Evolutionary conservation across 2,797 vertebrate genomes (phyloP).

Genomic region (Scolopax bukidnonensis): DNA sequence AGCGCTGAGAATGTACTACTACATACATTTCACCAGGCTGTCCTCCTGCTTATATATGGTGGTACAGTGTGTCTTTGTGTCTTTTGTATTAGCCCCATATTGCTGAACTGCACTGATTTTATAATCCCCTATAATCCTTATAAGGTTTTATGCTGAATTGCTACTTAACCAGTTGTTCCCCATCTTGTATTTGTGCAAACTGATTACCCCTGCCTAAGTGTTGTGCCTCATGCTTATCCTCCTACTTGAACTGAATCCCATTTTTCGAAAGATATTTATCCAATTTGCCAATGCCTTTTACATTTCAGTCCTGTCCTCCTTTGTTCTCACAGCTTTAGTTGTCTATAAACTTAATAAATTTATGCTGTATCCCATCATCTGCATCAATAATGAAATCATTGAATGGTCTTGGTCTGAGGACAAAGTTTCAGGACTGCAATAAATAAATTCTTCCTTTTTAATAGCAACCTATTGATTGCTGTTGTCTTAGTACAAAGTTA

Average conservation of each 20-base stretch:
- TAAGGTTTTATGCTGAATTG: background rate
- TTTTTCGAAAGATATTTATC: background rate
- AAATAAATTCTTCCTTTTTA: background rate
- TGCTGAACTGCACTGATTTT: background rate
- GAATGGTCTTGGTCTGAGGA: background rate
- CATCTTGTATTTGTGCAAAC: background rate
- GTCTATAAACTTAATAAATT: background rate
- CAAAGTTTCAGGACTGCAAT: background rate
- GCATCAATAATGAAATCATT: background rate
- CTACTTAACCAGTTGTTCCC: background rate
- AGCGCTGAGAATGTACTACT: background rate
- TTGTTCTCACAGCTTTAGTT: background rate
- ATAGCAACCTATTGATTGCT: background rate
- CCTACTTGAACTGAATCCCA: background rate
- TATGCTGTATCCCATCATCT: background rate
- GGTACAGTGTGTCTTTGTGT: background rate
- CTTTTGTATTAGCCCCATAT: background rate
- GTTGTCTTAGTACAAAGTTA: background rate
- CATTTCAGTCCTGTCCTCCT: background rate
- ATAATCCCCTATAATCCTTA: background rate
- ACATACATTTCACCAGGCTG: background rate
- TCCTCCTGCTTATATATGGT: background rate
- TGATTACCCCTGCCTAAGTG: background rate
- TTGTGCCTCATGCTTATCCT: background rate
- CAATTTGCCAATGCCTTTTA: background rate